A percentile compares a stretch with the other conserved stretches of the same genome.
Conservation (phyloP, 2,113 vertebrate species). For the Tympanuchus pallidicinctus region DNA sequence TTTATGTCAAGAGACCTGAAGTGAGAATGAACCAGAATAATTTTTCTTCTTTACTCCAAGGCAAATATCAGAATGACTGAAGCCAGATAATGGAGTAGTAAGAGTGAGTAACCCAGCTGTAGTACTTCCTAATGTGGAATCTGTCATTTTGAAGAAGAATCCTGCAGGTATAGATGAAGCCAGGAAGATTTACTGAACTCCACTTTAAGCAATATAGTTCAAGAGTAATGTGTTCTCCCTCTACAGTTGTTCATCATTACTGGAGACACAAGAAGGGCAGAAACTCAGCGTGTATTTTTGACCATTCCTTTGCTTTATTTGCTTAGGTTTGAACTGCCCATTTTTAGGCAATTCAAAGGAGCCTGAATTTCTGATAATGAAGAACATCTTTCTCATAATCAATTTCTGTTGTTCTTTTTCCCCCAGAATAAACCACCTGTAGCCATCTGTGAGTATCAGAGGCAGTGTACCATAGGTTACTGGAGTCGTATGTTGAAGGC, state of each 20-base stretch:
- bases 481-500: fast-evolving
- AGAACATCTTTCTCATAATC: background rate
- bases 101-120: background rate
- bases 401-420: background rate
- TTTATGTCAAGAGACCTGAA: background rate
- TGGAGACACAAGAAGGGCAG: background rate
- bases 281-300: background rate
- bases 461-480: fast-evolving
- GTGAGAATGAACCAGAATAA: background rate
- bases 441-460: background rate
- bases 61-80: background rate
- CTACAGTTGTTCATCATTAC: no score
- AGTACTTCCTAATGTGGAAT: background rate
- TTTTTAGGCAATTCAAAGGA: background rate
- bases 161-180: background rate
- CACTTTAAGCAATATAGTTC: background rate
- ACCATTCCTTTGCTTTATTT: background rate
- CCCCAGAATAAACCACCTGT: background rate
- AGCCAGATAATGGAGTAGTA: background rate
- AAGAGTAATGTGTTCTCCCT: background rate
- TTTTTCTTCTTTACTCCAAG: background rate
- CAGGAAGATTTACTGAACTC: background rate
- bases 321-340: background rate
- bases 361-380: background rate
- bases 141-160: background rate